phyloP scores from a whole-genome alignment of 2,797 vertebrate species.

The Oreonectes daqikongensis region DNA sequence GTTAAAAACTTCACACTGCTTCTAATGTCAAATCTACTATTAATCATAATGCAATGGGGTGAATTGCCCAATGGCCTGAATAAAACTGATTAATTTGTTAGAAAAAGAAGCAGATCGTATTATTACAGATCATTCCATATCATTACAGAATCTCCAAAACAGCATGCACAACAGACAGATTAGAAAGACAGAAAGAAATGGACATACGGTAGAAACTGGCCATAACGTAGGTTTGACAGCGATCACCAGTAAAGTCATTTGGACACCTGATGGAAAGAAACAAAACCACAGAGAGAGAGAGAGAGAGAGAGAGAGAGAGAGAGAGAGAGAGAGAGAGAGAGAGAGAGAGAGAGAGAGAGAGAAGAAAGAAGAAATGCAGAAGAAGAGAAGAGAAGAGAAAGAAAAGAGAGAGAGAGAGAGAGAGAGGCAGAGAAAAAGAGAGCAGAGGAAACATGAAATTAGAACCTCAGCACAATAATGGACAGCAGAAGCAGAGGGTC shows the following conservation, averaged over 20 bases:
- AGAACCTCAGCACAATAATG: constrained; percentile 77
- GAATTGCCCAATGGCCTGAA: constrained; percentile 13
- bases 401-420: constrained; percentile 52
- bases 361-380: constrained; percentile 81
- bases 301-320: no score
- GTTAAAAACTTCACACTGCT: constrained; percentile 31
- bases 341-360: constrained; percentile 71
- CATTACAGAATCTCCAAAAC: constrained; percentile 40
- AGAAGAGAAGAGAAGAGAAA: constrained; percentile 49
- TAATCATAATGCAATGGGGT: constrained; percentile 35
- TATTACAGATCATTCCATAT: constrained; percentile 60
- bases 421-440: constrained; percentile 44
- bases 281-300: constrained; percentile 86
- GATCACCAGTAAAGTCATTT: constrained; percentile 99
- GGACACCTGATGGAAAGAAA: constrained; percentile 96
- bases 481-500: constrained; percentile 77
- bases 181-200: constrained; percentile 83
- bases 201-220: constrained; percentile 99
- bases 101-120: constrained; percentile 37
- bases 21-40: constrained; percentile 1
- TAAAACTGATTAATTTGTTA: constrained; percentile 41
- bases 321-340: constrained; percentile 41
- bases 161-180: constrained; percentile 70
- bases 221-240: constrained; percentile 99
- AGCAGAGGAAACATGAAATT: constrained; percentile 79